Base-by-base conservation (phyloP, 2,888 invertebrate species). In the Kryphioiulus occultus region DNA sequence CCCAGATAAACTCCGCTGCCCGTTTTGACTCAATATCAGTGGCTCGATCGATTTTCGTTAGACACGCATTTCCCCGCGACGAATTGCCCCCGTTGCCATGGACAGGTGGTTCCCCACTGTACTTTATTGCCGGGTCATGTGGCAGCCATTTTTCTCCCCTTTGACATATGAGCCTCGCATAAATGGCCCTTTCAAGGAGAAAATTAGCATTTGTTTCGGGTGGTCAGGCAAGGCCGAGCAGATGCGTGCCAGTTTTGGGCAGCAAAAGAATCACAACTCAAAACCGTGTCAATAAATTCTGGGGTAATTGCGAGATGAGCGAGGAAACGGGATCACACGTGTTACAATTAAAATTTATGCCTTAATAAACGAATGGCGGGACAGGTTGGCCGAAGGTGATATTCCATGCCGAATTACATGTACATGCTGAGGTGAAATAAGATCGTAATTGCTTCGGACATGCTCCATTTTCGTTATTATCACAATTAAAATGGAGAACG, bases 151-250 rank as follows among this genome's bases (percentile, higher is more conserved):
- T 68, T 68, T 68, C 22, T 22, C 59, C 59, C 59, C 22, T 68
- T 68, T 68, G 59, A 68, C 59, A 68, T 22, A 68, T 68, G 59
- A 68, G 59, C 59, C 59, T 68, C 22, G 59, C 59, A 68, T 68
- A 68, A 68, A 68, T 68, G 59, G 59, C 59, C 59, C 59, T 68
- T 68, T 68, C 59, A 68, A 68, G 59, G 59, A 68, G 59, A 68
- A 68, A 68, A 68, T 68, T 68, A 68, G 59, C 59, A 68, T 68
- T 26, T 22, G 59, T 22, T 68, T 68, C 59, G 59, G 59, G 59
- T 68, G 59, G 59, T 68, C 59, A 68, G 22, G 12, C 59, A 68
- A 68, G 26, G 59, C 22, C 59, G 22, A 68, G 59, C 59, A 68
- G 59, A 68, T 68, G 59, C 59, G 59, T 22, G 22, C 59, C 26